These are phyloP conservation scores for Aegithalos caudatus DNA, from an alignment of 2,113 vertebrate species.

Conservation along the genomic window DNA sequence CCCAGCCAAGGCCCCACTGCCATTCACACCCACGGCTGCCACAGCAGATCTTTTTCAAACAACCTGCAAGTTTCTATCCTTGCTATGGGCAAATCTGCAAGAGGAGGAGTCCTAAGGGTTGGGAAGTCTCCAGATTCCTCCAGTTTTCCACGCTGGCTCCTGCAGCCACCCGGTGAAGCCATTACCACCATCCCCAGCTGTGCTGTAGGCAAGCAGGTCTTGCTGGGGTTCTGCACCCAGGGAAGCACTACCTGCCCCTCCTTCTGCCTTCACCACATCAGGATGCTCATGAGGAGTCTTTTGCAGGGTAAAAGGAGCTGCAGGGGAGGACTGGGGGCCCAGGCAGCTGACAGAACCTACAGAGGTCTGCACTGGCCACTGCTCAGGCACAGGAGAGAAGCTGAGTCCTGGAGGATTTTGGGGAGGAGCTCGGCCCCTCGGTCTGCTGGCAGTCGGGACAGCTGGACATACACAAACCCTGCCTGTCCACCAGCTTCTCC, in stretches of 20 bases:
- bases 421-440: not conserved
- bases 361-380: not conserved
- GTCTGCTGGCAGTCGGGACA: not conserved
- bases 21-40: not conserved
- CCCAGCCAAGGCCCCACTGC: not conserved
- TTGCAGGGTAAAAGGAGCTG: not conserved
- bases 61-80: not conserved
- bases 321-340: not conserved
- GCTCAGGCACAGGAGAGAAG: not conserved
- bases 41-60: not conserved
- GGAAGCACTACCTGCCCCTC: not conserved
- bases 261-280: not conserved
- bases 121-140: not conserved
- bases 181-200: not conserved
- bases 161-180: not conserved
- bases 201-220: not conserved
- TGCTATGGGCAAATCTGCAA: not conserved
- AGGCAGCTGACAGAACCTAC: rapidly evolving
- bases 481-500: not conserved
- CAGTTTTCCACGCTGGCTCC: not conserved
- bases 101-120: not conserved
- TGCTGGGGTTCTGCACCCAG: not conserved
- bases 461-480: not conserved
- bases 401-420: not conserved
- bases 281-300: not conserved